These are phyloP conservation scores for Ischnura elegans DNA, from an alignment of 2,888 invertebrate species.

Conservation along the genomic window DNA sequence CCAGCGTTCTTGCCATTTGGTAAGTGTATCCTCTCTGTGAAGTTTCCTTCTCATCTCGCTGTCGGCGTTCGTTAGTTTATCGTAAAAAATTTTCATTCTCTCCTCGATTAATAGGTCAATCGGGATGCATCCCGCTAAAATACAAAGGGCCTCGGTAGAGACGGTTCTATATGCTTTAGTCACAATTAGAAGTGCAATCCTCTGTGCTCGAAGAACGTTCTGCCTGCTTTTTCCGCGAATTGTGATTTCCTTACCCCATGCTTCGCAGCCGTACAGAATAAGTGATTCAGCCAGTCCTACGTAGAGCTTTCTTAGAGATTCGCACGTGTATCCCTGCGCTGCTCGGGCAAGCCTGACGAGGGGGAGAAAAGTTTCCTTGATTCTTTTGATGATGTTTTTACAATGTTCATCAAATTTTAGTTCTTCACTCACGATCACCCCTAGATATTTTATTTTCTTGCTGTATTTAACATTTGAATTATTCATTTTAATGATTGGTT, in stretches of 20 bases:
- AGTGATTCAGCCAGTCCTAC: neutral
- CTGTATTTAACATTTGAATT: no score
- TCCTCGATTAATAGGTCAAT: neutral
- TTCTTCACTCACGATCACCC: neutral
- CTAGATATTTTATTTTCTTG: neutral
- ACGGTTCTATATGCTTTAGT: neutral
- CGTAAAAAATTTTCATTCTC: neutral
- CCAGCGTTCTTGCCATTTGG: neutral
- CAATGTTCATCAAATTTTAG: neutral
- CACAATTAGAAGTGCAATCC: neutral
- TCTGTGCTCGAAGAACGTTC: no score
- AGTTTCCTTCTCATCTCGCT: neutral
- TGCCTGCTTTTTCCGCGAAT: neutral
- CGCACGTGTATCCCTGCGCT: neutral
- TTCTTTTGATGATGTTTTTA: neutral
- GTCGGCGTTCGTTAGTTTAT: neutral
- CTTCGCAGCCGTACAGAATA: neutral
- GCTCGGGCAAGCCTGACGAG: neutral
- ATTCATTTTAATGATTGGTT: no score
- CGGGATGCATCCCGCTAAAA: neutral
- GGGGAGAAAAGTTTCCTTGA: neutral
- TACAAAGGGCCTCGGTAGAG: neutral
- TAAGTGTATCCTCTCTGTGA: neutral
- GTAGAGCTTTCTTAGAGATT: neutral
- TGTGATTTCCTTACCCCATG: neutral